Base-by-base conservation (phyloP, 1,140 invertebrate genomes). In the Heliothis virescens region DNA sequence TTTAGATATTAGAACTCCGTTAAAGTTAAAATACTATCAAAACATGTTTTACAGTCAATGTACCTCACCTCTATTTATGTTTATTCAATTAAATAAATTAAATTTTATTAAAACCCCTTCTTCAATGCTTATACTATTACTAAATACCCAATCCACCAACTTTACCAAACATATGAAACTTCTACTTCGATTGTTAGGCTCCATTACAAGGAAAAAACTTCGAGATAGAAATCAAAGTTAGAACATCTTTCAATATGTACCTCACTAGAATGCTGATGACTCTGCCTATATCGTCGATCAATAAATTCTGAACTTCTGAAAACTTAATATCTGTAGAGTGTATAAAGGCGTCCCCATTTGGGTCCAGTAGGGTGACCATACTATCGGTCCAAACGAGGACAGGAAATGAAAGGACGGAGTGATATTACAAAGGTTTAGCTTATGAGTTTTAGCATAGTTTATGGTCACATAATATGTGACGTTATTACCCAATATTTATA, bases 231-330 rank as follows among this genome's bases (percentile, higher is more conserved):
- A 75, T 60, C 34, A 62, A 75, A 75, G 18, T 75, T 55, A 55
- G 29, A 1, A 52, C 47, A 75, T 75, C 12, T 62, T 75, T 62
- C 72, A 75, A 75, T 62, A 57, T 55, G 67, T 71, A 75, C 72
- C 34, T 62, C 10, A 52, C 72, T 26, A 50, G 57, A 75, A 75
- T 75, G 72, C 72, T 62, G 57, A 75, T 75, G 72, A 62, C 72
- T 62, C 34, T n/a, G 53, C 71, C 71, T 75, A 62, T 62, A 47
- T 75, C 10, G 18, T 62, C 72, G 72, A 75, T 75, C 72, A 75
- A 75, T 75, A 75, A 75, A 75, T 75, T 62, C 47, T 16, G 57
- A 75, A 75, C 57, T 75, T 75, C 72, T 48, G 72, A 75, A 72
- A 72, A 62, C 57, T 59, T 75, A 75, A 75, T 75, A 75, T 75